Base-by-base conservation (phyloP, 2,888 invertebrate species). In the Troides oblongomaculatus region DNA sequence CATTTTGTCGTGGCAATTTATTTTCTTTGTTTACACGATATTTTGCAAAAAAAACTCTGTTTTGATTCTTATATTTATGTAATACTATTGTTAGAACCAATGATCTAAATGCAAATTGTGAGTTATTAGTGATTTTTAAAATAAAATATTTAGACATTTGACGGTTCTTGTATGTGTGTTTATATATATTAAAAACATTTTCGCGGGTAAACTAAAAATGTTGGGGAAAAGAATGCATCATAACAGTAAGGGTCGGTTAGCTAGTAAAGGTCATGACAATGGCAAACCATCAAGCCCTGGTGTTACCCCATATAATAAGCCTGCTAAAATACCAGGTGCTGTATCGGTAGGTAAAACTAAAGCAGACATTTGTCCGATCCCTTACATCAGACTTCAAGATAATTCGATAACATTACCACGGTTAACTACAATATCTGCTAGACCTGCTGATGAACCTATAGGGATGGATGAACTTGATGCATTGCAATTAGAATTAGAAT, bases 381-480 rank as follows among this genome's bases (percentile, higher is more conserved):
- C 96, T 7, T 92, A 95, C 46, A 94, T 96, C 64, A 95, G 95
- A 82, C 94, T 94, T 76, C 93, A 94, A 73, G 97, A 97, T 78
- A 96, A 96, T 83, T 87, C 92, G 53, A 93, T 94, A 64, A 90
- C 94, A 72, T 85, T 97, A 72, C 96, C 96, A 12, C 94, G 95
- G 58, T 95, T 96, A 76, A 91, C 94, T 8, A 89, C 94, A 66
- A 94, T 96, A 36, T 87, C 96, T 64, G 93, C 94, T 17, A 93
- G 96, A 68, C 93, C 94, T 50, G 93, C 94, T 2, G 96, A 96
- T 71, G 97, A 97, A 79, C 95, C 95, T 5, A 94, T 98, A 72
- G 96, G 95, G 23, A 96, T 97, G 93, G 98, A 98, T 78, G 98
- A 99, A 82, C 90, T 98, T 63, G 98, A 98, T 84, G 94, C 95